These are phyloP conservation scores for Amphipyra berbera DNA, from an alignment of 2,888 invertebrate species.

Conservation along the genomic window DNA sequence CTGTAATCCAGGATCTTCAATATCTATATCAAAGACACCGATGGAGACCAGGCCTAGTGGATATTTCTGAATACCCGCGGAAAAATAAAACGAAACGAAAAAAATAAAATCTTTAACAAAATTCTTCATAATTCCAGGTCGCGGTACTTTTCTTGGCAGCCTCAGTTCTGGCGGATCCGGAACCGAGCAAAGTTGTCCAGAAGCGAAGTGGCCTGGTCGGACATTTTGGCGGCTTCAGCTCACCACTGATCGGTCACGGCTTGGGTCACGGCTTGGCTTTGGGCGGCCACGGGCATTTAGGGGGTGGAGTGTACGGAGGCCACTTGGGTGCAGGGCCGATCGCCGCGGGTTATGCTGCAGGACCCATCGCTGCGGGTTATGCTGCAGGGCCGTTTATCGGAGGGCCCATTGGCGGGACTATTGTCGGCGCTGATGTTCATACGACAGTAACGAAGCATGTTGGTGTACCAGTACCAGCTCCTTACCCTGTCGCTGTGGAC, in stretches of 20 bases:
- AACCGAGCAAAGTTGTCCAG: constrained; percentile 83
- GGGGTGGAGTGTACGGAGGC: no score
- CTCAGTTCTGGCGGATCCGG: constrained; percentile 76
- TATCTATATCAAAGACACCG: no score
- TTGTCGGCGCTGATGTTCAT: constrained; percentile 85
- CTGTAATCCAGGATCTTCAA: no score
- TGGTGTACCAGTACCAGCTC: constrained; percentile 85
- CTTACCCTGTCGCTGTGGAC: constrained; percentile 86
- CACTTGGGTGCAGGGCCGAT: constrained; percentile 31
- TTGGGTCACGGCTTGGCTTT: constrained; percentile 48
- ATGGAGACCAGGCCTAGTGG: no score
- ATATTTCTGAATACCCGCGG: no score
- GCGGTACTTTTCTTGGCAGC: constrained; percentile 76
- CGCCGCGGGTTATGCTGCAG: constrained; percentile 27
- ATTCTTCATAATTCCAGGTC: constrained; percentile 69
- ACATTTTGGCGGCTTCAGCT: constrained; percentile 74
- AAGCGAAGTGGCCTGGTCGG: constrained; percentile 84
- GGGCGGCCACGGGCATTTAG: neutral
- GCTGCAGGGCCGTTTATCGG: constrained; percentile 22
- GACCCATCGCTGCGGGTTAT: constrained; percentile 35
- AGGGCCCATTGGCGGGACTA: constrained; percentile 57
- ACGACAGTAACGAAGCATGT: constrained; percentile 87
- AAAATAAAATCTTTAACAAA: neutral
- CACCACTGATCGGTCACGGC: constrained; percentile 63
- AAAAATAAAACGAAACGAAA: neutral